phyloP scores from a whole-genome alignment of 1,140 invertebrate species.

The Papilio machaon region DNA sequence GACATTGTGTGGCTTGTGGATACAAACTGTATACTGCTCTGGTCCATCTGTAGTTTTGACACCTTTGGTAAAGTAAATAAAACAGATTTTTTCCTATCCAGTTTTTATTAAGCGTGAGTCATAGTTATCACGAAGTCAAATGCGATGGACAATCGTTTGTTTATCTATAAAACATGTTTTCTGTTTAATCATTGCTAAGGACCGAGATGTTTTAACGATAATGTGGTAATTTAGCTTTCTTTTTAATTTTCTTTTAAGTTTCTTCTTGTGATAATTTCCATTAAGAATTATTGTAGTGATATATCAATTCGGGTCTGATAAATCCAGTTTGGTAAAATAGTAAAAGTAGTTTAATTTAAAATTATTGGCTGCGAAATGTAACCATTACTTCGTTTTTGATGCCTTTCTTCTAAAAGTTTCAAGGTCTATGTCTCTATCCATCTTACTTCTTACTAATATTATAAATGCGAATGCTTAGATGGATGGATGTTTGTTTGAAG shows the following conservation, averaged over 20 bases:
- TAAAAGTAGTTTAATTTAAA: too few species aligned
- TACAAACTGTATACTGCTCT: background rate
- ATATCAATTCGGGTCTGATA: background rate
- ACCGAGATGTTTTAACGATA: slow-evolving; percentile 13
- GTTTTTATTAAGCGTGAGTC: slow-evolving; percentile 33
- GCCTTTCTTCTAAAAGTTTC: background rate
- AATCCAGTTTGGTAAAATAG: background rate
- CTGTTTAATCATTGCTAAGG: slow-evolving; percentile 27
- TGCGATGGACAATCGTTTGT: slow-evolving; percentile 23
- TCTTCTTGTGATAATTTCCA: background rate
- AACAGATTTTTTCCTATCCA: slow-evolving; percentile 20
- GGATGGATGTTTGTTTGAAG: too few species aligned
- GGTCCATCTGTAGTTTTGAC: background rate
- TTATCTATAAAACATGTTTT: slow-evolving; percentile 37
- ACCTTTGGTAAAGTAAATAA: slow-evolving; percentile 14
- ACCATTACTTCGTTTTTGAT: background rate
- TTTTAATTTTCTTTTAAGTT: too few species aligned
- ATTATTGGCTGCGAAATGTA: background rate
- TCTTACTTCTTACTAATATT: too few species aligned
- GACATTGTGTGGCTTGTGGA: background rate
- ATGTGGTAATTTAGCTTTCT: slow-evolving; percentile 20
- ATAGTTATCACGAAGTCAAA: slow-evolving; percentile 32
- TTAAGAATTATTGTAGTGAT: background rate
- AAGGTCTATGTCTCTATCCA: too few species aligned
- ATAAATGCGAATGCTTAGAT: too few species aligned